These are phyloP conservation scores for Omphaloscelis lunosa DNA, from an alignment of 2,888 invertebrate genomes.

Conservation along the genomic window DNA sequence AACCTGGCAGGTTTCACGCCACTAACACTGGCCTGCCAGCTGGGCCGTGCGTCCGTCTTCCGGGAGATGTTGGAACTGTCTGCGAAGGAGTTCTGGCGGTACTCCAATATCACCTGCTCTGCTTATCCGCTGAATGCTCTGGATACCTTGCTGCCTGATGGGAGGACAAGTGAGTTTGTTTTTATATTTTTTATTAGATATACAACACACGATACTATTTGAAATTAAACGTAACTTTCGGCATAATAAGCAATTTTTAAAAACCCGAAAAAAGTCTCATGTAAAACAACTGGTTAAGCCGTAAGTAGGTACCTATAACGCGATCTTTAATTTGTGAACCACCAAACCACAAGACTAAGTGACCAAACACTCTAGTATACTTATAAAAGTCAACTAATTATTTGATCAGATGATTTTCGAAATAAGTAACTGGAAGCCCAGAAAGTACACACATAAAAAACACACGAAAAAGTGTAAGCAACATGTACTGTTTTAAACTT, in stretches of 20 bases:
- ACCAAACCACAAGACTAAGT: too few relatives aligned
- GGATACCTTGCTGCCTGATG: conserved; percentile 98
- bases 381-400: neutral
- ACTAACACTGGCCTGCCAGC: conserved; percentile 98
- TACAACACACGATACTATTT: neutral
- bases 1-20: conserved; percentile 98
- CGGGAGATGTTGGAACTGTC: conserved; percentile 99
- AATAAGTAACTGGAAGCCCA: neutral
- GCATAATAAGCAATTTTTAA: neutral
- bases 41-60: conserved; percentile 99
- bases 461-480: too few relatives aligned
- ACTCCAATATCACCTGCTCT: conserved; percentile 99
- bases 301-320: neutral
- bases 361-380: neutral
- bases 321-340: neutral
- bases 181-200: neutral
- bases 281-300: neutral
- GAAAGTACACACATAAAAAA: neutral
- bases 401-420: neutral
- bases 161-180: conserved; percentile 95
- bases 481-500: too few relatives aligned
- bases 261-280: neutral
- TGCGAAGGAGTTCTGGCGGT: conserved; percentile 99
- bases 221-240: neutral
- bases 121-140: conserved; percentile 99